Evolutionary conservation across 2,797 vertebrate species (phyloP).

Genomic region (Tinamus major): DNA sequence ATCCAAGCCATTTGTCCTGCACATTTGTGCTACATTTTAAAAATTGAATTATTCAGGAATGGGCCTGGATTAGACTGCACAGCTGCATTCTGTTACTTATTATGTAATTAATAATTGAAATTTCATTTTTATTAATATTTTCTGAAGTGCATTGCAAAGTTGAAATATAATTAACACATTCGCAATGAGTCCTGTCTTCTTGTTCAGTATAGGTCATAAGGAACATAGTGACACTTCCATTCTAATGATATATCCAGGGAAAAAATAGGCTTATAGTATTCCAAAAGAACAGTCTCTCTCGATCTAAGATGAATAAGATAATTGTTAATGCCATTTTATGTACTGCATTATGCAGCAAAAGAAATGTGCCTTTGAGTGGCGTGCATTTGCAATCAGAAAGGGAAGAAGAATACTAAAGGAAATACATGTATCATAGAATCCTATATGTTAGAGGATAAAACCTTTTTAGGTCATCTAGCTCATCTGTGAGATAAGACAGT

Average conservation of each 20-base stretch:
- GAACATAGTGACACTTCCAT: neutral
- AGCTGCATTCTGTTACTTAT: constrained; percentile 54
- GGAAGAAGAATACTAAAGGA: neutral
- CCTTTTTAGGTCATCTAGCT: neutral
- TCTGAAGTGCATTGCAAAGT: constrained; percentile 20
- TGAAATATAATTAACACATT: constrained; percentile 58
- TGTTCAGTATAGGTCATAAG: neutral
- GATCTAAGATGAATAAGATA: constrained; percentile 41
- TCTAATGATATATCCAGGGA: constrained; percentile 23
- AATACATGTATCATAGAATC: neutral
- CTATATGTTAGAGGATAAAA: neutral
- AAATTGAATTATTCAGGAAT: constrained; percentile 64
- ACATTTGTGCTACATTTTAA: constrained; percentile 11
- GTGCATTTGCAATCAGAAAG: neutral
- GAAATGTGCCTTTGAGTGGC: neutral
- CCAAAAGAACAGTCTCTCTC: neutral
- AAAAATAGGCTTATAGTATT: constrained; percentile 21
- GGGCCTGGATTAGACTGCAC: constrained; percentile 37
- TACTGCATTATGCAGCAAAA: neutral
- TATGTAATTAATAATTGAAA: constrained; percentile 72
- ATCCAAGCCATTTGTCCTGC: constrained; percentile 32
- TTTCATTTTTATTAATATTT: constrained; percentile 63
- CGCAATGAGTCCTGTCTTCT: neutral
- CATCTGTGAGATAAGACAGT: neutral
- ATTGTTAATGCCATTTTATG: constrained; percentile 36